Percentiles rank a stretch among this genome's conserved stretches.
phyloP scores from a whole-genome alignment of 2,888 invertebrate genomes.

The Acanthosepion lycidas region DNA sequence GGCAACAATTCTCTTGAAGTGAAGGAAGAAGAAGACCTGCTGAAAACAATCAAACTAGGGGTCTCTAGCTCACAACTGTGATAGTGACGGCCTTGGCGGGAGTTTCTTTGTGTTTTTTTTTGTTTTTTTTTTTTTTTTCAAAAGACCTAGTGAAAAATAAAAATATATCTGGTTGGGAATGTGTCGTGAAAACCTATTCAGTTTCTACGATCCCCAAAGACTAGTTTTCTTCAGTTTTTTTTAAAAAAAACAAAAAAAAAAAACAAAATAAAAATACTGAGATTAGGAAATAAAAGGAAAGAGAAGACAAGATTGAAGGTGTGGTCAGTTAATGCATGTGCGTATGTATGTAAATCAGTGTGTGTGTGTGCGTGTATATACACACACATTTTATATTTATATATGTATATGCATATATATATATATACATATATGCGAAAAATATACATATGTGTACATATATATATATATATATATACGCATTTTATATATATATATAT shows the following conservation, averaged over 20 bases:
- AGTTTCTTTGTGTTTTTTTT: slow-evolving; percentile 21
- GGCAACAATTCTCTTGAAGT: slow-evolving; percentile 7
- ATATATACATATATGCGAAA: not conserved
- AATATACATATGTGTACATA: not conserved
- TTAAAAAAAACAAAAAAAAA: too few species aligned
- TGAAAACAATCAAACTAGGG: slow-evolving; percentile 3
- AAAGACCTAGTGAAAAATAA: not conserved
- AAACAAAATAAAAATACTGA: not conserved
- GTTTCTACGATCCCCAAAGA: not conserved
- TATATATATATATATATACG: not conserved
- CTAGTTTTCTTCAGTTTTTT: not conserved
- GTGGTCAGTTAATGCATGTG: slow-evolving; percentile 18
- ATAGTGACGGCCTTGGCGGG: slow-evolving; percentile 22
- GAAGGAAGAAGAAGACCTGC: slow-evolving; percentile 6
- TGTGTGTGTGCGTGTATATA: not conserved
- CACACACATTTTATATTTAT: not conserved
- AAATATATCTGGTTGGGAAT: not conserved
- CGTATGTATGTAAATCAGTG: not conserved
- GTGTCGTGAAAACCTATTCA: slow-evolving; percentile 4
- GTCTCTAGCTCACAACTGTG: slow-evolving; percentile 11
- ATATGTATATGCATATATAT: not conserved
- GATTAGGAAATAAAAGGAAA: not conserved
- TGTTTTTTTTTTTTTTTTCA: not conserved
- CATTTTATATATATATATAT: not conserved
- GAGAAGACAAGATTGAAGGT: slow-evolving; percentile 33